Evolutionary conservation across 2,797 vertebrate species (phyloP).

Genomic region (Malacoraja senta): DNA sequence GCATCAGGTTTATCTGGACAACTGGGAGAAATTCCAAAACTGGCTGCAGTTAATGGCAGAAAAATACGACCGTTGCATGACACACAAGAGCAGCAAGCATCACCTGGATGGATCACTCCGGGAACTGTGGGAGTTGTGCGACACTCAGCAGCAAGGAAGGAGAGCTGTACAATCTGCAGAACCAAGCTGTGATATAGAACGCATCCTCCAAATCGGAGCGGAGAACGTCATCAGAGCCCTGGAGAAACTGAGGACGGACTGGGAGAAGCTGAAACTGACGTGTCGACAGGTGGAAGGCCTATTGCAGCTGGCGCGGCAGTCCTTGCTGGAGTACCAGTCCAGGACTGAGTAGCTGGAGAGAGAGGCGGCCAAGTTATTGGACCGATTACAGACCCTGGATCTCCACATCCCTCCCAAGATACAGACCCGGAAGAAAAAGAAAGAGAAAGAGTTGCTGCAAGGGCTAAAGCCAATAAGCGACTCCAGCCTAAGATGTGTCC

Average conservation of each 20-base stretch:
- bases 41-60: slow-evolving; percentile 73
- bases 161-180: too few relatives aligned
- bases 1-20: slow-evolving; percentile 64
- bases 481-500: too few relatives aligned
- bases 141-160: too few relatives aligned
- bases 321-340: slow-evolving; percentile 60
- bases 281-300: slow-evolving; percentile 59
- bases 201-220: too few relatives aligned
- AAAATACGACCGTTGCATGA: slow-evolving; percentile 63
- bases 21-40: slow-evolving; percentile 62
- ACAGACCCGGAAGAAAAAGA: too few relatives aligned
- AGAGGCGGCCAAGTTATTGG: slow-evolving; percentile 59
- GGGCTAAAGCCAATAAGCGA: too few relatives aligned
- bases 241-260: slow-evolving; percentile 37
- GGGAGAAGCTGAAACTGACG: slow-evolving; percentile 65
- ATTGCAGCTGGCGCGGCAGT: slow-evolving; percentile 58
- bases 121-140: not conserved
- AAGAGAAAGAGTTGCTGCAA: too few relatives aligned
- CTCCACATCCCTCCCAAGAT: slow-evolving; percentile 47
- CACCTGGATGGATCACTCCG: not conserved
- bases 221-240: too few relatives aligned
- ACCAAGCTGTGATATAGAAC: too few relatives aligned
- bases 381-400: slow-evolving; percentile 60
- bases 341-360: slow-evolving; percentile 59
- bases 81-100: slow-evolving; percentile 37